phyloP scores from a whole-genome alignment of 1,140 invertebrate genomes.

The Wiebesia pumilae region DNA sequence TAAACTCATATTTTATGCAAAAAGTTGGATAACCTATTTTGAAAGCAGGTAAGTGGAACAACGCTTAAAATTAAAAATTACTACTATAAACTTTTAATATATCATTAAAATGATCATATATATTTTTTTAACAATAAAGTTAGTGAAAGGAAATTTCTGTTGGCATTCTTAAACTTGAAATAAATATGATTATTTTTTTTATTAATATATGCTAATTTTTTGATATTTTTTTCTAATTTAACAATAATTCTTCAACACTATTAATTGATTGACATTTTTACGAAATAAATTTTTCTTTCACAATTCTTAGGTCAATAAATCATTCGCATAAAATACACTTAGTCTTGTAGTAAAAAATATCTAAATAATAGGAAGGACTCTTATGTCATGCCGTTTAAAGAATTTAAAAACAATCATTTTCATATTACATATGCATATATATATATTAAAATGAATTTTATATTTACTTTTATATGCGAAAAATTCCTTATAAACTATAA shows the following conservation, averaged over 20 bases:
- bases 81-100: slow-evolving; percentile 33
- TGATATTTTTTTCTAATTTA: not conserved
- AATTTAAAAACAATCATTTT: slow-evolving; percentile 23
- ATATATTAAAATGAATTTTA: not conserved
- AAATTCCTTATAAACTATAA: slow-evolving; percentile 19
- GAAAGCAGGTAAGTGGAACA: slow-evolving; percentile 53
- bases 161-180: slow-evolving; percentile 19
- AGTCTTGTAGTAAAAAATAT: slow-evolving; percentile 32
- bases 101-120: slow-evolving; percentile 27
- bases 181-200: slow-evolving; percentile 15
- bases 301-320: slow-evolving; percentile 42
- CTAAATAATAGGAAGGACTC: slow-evolving; percentile 26
- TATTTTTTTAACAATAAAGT: slow-evolving; percentile 37
- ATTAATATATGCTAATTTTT: slow-evolving; percentile 33
- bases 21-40: slow-evolving; percentile 49
- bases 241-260: slow-evolving; percentile 12
- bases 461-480: not conserved
- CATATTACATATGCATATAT: not conserved
- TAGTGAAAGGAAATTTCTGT: slow-evolving; percentile 51
- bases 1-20: slow-evolving; percentile 49
- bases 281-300: slow-evolving; percentile 51
- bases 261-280: not conserved
- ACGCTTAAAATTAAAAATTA: slow-evolving; percentile 48
- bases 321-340: slow-evolving; percentile 35
- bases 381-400: slow-evolving; percentile 24